phyloP scores from a whole-genome alignment of 2,797 vertebrate genomes.

The Nyctibius grandis region DNA sequence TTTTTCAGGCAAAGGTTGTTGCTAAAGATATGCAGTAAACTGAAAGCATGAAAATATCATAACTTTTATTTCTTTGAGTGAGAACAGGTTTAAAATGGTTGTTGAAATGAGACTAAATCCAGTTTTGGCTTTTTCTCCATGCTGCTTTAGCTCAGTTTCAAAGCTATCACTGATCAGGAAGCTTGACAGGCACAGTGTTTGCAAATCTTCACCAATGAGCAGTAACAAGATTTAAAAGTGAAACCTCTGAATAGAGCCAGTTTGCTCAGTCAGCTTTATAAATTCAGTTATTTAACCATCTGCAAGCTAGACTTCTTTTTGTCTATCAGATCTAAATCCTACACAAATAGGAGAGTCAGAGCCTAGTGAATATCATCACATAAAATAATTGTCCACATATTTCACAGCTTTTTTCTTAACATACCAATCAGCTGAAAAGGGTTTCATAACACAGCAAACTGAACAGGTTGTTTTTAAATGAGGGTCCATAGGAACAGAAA shows the following conservation, averaged over 20 bases:
- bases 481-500: neutral
- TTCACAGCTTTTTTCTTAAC: neutral
- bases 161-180: conserved; percentile 61
- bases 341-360: neutral
- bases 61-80: conserved; percentile 21
- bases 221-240: conserved; percentile 64
- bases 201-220: conserved; percentile 64
- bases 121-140: conserved; percentile 46
- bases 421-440: neutral
- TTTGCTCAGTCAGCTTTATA: conserved; percentile 34
- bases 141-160: conserved; percentile 58
- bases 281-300: conserved; percentile 37
- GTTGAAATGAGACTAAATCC: conserved; percentile 54
- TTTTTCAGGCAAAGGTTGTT: conserved; percentile 2
- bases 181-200: conserved; percentile 60
- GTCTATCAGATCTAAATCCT: neutral
- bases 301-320: conserved; percentile 27
- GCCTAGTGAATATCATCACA: neutral
- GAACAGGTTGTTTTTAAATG: neutral
- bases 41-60: neutral
- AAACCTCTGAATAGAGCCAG: conserved; percentile 30
- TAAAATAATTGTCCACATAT: neutral
- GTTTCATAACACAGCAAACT: neutral
- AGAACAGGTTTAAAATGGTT: conserved; percentile 38
- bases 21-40: neutral